Base-by-base conservation (phyloP, 2,888 invertebrate species). In the Callyntrura guangdongensis region DNA sequence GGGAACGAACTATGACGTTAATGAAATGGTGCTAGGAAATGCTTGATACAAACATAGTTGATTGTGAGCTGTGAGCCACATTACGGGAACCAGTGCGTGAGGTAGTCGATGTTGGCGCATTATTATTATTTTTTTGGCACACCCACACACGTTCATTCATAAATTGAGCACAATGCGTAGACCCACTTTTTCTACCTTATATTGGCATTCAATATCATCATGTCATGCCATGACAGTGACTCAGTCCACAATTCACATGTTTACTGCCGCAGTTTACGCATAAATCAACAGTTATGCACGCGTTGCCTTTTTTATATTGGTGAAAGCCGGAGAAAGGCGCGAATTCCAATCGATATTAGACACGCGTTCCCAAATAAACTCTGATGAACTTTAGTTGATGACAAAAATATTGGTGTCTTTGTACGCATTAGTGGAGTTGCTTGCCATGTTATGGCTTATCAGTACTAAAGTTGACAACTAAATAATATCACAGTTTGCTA, bases 331-430 rank as follows among this genome's bases (percentile, higher is more conserved):
- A 87, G 86, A 90, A 89, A 92, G 91, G 91, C 90, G 91, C 91
- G 69, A 91, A 90, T 84, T 83, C 64, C 88, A 91, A 92, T 92
- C 92, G 92, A 92, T 92, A 91, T n/a, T 17, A 59, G 59, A 36
- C 88, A 90, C 92, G 91, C 91, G 92, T 92, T 91, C 82, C 74
- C 64, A 79, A 86, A 83, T 91, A 91, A 91, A 91, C 88, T 89
- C 87, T 79, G 91, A 88, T 91, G 91, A 91, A 91, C 91, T 87
- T 91, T 83, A 49, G 81, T 81, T 56, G 81, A 49, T 81, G 56
- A 69, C n/a, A 69, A 22, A 59, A 82, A 82, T 53, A 64, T 64
- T 47, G 47, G 47, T n/a, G n/a, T 64, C 47, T 64, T 64, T 56
- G 45, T 59, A 59, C 81, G 36, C 72, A 72, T 20, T 47, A 72